A percentile compares a stretch with the other conserved stretches of the same genome.
Evolutionary conservation across 2,797 vertebrate species (phyloP).

Genomic region (Florisuga fusca): DNA sequence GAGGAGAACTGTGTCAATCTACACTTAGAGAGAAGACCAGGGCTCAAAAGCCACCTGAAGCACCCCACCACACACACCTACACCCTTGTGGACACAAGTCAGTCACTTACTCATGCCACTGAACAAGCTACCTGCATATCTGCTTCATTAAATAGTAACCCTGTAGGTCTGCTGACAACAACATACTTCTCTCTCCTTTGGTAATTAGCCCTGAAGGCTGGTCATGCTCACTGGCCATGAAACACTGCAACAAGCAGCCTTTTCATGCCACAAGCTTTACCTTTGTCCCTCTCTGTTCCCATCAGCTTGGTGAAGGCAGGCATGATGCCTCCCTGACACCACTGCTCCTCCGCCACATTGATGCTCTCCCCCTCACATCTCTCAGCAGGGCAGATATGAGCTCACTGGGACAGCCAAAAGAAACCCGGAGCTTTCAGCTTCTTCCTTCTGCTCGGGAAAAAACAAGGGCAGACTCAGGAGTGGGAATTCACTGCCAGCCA

Average conservation of each 20-base stretch:
- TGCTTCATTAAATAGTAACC: conserved; percentile 76
- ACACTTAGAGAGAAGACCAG: background rate
- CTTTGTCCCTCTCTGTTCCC: conserved; percentile 65
- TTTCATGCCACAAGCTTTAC: conserved; percentile 66
- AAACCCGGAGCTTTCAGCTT: background rate
- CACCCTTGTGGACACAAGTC: conserved; percentile 33
- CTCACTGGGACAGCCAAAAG: background rate
- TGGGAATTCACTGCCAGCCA: background rate
- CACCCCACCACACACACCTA: background rate
- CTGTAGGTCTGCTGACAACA: conserved; percentile 70
- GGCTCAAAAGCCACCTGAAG: background rate
- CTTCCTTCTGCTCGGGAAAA: background rate
- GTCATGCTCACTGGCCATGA: conserved; percentile 74
- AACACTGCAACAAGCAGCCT: conserved; percentile 64
- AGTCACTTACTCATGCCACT: background rate
- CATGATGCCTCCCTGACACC: background rate
- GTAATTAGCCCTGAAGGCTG: conserved; percentile 74
- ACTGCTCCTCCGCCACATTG: background rate
- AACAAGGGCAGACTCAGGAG: background rate
- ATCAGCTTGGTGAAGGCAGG: conserved; percentile 11
- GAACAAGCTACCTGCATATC: conserved; percentile 61
- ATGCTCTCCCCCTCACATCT: background rate
- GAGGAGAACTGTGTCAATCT: background rate
- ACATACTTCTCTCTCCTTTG: conserved; percentile 61
- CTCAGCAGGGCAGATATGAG: conserved; percentile 59